Evolutionary conservation across 2,888 invertebrate species (phyloP).

Genomic region (Autographa pulchrina): DNA sequence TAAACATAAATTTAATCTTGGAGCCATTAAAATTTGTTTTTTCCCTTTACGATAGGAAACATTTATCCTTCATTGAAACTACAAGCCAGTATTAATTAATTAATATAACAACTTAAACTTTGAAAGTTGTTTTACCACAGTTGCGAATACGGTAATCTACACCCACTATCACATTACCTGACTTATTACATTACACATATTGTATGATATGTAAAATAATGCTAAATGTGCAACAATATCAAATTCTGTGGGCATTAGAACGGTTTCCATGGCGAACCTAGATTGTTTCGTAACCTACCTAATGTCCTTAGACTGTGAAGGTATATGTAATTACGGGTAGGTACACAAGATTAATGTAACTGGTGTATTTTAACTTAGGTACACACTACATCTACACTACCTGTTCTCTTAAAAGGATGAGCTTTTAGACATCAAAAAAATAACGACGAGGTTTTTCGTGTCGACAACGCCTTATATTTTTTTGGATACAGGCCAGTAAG

Average conservation of each 20-base stretch:
- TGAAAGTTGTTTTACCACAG: neutral
- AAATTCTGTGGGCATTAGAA: conserved; percentile 10
- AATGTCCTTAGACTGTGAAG: conserved; percentile 29
- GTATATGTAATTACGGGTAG: neutral
- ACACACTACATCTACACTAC: neutral
- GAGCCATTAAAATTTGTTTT: too few relatives aligned
- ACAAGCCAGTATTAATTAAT: neutral
- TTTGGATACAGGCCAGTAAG: too few relatives aligned
- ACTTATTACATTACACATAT: neutral
- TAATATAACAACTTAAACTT: neutral
- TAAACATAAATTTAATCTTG: too few relatives aligned
- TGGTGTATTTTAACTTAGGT: neutral
- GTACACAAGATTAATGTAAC: neutral
- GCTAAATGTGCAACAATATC: conserved; percentile 9
- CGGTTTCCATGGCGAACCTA: conserved; percentile 20
- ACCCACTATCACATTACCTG: conserved; percentile 3
- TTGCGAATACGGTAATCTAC: neutral
- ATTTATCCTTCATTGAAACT: neutral
- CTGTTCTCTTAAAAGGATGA: neutral
- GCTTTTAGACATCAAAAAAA: too few relatives aligned
- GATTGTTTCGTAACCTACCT: conserved; percentile 29
- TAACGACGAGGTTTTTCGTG: too few relatives aligned
- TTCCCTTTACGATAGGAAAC: too few relatives aligned
- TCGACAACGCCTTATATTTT: too few relatives aligned
- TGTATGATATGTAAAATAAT: neutral